Conservation (phyloP, 2,113 vertebrate genomes). For the Lophius piscatorius region DNA sequence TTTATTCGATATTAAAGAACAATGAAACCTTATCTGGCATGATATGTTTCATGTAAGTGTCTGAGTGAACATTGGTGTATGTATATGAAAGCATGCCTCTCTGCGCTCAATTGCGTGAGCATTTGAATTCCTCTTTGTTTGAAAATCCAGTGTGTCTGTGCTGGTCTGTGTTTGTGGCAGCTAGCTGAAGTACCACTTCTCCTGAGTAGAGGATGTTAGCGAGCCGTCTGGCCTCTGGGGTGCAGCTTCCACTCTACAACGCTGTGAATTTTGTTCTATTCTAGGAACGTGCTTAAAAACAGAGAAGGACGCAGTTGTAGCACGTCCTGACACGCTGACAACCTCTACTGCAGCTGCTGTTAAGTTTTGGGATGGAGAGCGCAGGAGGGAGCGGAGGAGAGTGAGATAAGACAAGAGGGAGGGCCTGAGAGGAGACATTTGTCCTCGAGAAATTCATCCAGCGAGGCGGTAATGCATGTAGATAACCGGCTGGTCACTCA, state of each 20-base stretch:
- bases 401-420: conserved; percentile 15
- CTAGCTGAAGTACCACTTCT: conserved; percentile 41
- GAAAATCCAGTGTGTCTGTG: neutral
- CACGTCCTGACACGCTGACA: conserved; percentile 68
- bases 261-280: conserved; percentile 66
- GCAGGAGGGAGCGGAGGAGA: conserved; percentile 14
- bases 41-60: conserved; percentile 45
- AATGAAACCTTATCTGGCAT: conserved; percentile 34
- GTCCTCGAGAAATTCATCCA: neutral
- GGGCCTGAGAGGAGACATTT: conserved; percentile 21
- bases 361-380: conserved; percentile 33
- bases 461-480: conserved; percentile 20
- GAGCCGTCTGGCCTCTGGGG: conserved; percentile 58
- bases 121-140: conserved; percentile 24
- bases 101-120: conserved; percentile 34
- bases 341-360: conserved; percentile 59
- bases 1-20: conserved; percentile 38
- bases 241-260: conserved; percentile 55
- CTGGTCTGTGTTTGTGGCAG: conserved; percentile 18
- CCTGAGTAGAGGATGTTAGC: conserved; percentile 58
- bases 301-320: conserved; percentile 56
- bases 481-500: conserved; percentile 42
- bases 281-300: conserved; percentile 70
- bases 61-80: conserved; percentile 42
- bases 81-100: conserved; percentile 11